A percentile compares a stretch with the other conserved stretches of the same genome.
These are phyloP conservation scores for Mnemiopsis leidyi DNA, from an alignment of 37 sponge, comb jelly and placozoan species.

Conservation along the genomic window DNA sequence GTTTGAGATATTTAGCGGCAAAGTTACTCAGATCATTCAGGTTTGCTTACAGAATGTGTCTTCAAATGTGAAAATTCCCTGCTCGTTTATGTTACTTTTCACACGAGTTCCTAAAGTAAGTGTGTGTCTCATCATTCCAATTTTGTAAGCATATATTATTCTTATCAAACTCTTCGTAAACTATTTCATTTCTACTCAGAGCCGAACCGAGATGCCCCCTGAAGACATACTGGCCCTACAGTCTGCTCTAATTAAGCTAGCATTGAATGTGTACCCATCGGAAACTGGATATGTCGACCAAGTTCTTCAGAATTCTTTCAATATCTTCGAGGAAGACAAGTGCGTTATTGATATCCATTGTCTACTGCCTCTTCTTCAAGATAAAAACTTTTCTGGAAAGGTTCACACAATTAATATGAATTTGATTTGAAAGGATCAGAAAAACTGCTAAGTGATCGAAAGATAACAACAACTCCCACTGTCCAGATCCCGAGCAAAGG, in stretches of 20 bases:
- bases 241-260: constrained; percentile 84
- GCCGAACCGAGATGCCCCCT: constrained; percentile 77
- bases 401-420: too few relatives aligned
- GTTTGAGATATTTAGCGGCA: constrained; percentile 95
- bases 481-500: not conserved
- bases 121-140: too few relatives aligned
- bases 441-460: too few relatives aligned
- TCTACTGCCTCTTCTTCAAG: too few relatives aligned
- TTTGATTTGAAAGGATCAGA: too few relatives aligned
- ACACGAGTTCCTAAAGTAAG: not conserved
- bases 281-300: constrained; percentile 90
- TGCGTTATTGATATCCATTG: too few relatives aligned
- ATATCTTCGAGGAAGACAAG: constrained; percentile 72
- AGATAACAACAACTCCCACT: not conserved
- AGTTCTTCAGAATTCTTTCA: constrained; percentile 72
- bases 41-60: too few relatives aligned
- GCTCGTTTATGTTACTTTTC: not conserved
- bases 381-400: too few relatives aligned
- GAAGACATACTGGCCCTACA: constrained; percentile 89
- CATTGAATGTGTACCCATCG: constrained; percentile 90
- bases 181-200: too few relatives aligned
- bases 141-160: too few relatives aligned
- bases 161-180: too few relatives aligned
- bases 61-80: too few relatives aligned
- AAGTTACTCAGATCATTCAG: constrained; percentile 88